Evolutionary conservation across 2,113 vertebrate species (phyloP), one percentile per base, ranked within the genome.

Genomic region (Pan paniscus): DNA sequence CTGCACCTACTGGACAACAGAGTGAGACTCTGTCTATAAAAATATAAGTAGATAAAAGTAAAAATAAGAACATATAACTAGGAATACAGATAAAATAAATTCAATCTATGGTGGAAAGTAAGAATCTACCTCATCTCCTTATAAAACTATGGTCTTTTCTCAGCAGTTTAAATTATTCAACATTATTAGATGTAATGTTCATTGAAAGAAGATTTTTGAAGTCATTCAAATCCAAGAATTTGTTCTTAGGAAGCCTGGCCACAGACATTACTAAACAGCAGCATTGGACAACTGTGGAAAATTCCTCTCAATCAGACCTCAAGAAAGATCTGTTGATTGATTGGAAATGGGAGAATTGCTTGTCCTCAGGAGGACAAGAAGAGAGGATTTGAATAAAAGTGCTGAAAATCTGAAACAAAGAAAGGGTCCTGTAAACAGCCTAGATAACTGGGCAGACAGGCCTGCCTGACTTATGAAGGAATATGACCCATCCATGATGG

Each of bases 341-440:
- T 90, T 95, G 55, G 80, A 61, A 94, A 97, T 82, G 83, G 38
- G 64, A 89, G 68, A 96, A 46, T 75, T 95, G 79, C 80, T 55
- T 50, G 82, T 46, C 68, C 80, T 88, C 13, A 8, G 13, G 32
- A 72, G 57, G 46, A 32, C 61, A 81, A 72, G 30, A n/a, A 75
- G 84, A 79, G 81, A 84, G 35, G 50, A 72, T 75, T 86, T 96
- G 25, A 97, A 95, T 76, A 90, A 95, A 96, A 80, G 90, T 93
- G 97, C 55, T 96, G 87, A 98, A 96, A 98, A 88, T 87, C 55
- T 86, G 83, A 95, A 94, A 96, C 83, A 92, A 96, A 95, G 64
- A 87, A 89, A 59, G 89, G 90, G 82, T 81, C 55, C 79, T 90
- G 13, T 52, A 78, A 95, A 90, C 12, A 95, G 76, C 17, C 83